Evolutionary conservation across 1,140 invertebrate genomes (phyloP).

Genomic region (Drosophila erecta): DNA sequence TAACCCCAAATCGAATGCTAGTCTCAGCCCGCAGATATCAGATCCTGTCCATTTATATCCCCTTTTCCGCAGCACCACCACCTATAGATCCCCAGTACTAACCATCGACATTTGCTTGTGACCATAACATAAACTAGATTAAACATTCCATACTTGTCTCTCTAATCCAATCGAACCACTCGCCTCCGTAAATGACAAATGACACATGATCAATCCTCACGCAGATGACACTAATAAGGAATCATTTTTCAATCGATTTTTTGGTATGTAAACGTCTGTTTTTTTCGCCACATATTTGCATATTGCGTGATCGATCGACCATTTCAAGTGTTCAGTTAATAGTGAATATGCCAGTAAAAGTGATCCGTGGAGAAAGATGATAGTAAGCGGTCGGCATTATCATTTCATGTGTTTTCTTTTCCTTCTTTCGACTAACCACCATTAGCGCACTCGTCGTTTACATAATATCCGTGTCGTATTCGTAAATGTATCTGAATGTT

Average conservation of each 20-base stretch:
- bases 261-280: conserved; percentile 69
- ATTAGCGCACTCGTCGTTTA: conserved; percentile 40
- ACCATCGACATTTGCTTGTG: conserved; percentile 25
- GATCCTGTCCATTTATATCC: background rate
- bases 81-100: conserved; percentile 14
- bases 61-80: background rate
- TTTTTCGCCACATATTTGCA: conserved; percentile 21
- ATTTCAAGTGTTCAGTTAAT: conserved; percentile 75
- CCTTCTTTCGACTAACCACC: conserved; percentile 28
- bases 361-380: conserved; percentile 5
- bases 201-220: conserved; percentile 55
- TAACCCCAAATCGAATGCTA: conserved; percentile 19
- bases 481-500: conserved; percentile 3
- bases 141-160: conserved; percentile 46
- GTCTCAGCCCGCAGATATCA: background rate
- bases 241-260: conserved; percentile 81
- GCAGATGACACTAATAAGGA: conserved; percentile 78
- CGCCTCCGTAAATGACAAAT: conserved; percentile 36
- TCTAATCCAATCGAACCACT: conserved; percentile 39
- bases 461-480: conserved; percentile 27
- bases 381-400: conserved; percentile 21
- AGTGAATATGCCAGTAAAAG: conserved; percentile 38
- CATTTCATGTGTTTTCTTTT: conserved; percentile 38
- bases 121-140: conserved; percentile 16
- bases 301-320: conserved; percentile 32